These are phyloP conservation scores for Otocyon megalotis DNA, from an alignment of 2,113 vertebrate species.

Conservation along the genomic window DNA sequence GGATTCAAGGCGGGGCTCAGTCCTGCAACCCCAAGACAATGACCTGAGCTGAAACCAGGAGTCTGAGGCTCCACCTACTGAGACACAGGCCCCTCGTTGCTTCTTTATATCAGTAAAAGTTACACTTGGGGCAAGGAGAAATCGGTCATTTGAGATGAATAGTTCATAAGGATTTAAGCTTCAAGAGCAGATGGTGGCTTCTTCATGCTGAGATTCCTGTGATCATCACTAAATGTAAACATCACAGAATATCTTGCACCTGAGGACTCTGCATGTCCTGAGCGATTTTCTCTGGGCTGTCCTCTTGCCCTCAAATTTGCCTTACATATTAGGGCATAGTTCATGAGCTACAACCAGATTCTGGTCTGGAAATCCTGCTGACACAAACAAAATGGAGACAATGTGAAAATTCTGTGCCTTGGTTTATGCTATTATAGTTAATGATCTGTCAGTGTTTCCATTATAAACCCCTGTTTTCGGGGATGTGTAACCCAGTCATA, in stretches of 20 bases:
- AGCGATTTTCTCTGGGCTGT: not conserved
- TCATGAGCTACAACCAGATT: not conserved
- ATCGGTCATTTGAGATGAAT: not conserved
- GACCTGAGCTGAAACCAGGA: not conserved
- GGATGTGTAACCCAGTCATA: conserved; percentile 86
- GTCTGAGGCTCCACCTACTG: not conserved
- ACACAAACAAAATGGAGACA: conserved; percentile 86
- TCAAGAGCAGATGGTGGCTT: not conserved
- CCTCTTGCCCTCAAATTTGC: conserved; percentile 42
- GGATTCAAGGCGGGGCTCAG: not conserved
- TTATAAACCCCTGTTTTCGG: conserved; percentile 85
- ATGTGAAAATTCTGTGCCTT: conserved; percentile 84
- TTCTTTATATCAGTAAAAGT: not conserved
- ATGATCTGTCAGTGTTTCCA: conserved; percentile 88
- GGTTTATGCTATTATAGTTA: conserved; percentile 85
- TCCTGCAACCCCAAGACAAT: not conserved
- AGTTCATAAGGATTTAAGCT: not conserved
- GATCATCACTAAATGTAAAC: not conserved
- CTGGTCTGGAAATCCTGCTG: conserved; percentile 81
- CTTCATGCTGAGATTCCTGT: not conserved
- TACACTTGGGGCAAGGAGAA: not conserved
- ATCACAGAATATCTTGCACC: not conserved
- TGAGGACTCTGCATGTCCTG: not conserved
- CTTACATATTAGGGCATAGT: not conserved
- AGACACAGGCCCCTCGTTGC: not conserved